phyloP scores from a whole-genome alignment of 2,888 invertebrate genomes.

The Stegana nigrithorax region DNA sequence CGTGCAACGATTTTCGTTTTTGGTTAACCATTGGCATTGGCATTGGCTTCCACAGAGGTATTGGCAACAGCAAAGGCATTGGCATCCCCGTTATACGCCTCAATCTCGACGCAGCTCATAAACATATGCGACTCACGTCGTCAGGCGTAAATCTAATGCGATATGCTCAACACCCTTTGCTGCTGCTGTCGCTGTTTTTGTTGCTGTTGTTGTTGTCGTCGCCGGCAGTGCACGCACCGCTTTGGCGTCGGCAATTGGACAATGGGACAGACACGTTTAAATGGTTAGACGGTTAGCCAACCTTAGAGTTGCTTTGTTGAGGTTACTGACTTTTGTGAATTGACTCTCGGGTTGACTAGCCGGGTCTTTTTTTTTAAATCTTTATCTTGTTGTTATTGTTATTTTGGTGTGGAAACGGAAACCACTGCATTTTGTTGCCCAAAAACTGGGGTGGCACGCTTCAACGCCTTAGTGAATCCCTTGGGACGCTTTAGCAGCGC shows the following conservation, averaged over 20 bases:
- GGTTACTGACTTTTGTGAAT: slow-evolving; percentile 60
- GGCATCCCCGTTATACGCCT: slow-evolving; percentile 28
- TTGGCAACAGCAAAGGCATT: neutral
- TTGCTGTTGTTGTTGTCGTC: neutral
- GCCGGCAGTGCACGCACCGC: neutral
- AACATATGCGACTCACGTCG: slow-evolving; percentile 68
- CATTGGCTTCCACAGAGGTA: too few relatives aligned
- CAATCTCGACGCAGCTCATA: slow-evolving; percentile 63
- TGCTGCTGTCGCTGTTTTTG: neutral
- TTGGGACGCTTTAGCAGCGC: slow-evolving; percentile 59
- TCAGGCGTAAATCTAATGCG: slow-evolving; percentile 66
- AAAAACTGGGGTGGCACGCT: slow-evolving; percentile 62
- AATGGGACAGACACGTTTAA: slow-evolving; percentile 17
- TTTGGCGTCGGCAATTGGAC: slow-evolving; percentile 3
- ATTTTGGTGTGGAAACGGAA: slow-evolving; percentile 54
- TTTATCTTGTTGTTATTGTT: too few relatives aligned
- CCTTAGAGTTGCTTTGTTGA: slow-evolving; percentile 56
- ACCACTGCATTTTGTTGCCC: slow-evolving; percentile 63
- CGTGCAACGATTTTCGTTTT: slow-evolving; percentile 60
- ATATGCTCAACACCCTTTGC: slow-evolving; percentile 51
- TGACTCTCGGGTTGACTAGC: slow-evolving; percentile 48
- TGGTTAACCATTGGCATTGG: slow-evolving; percentile 65
- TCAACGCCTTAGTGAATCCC: slow-evolving; percentile 66
- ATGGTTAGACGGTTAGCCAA: slow-evolving; percentile 38
- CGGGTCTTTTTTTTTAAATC: neutral